phyloP scores from a whole-genome alignment of 2,797 vertebrate species.

The Sebastes cheni region DNA sequence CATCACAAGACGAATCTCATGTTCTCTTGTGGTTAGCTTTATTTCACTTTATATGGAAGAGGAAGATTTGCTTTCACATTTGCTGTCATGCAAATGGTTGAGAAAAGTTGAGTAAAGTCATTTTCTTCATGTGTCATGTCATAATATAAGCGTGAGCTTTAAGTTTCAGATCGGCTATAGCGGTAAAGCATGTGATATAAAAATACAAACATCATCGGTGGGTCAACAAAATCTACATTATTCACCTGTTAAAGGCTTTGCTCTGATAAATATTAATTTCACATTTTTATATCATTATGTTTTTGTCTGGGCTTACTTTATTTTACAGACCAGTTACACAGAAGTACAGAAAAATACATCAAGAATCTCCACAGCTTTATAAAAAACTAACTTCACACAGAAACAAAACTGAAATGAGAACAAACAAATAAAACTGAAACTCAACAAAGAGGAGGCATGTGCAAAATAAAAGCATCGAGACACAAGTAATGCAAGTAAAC shows the following conservation, averaged over 20 bases:
- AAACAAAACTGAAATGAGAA: not conserved
- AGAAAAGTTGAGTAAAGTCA: not conserved
- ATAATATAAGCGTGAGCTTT: not conserved
- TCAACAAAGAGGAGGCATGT: not conserved
- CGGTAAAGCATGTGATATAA: not conserved
- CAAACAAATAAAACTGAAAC: not conserved
- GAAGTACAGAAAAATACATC: not conserved
- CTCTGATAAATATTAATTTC: not conserved
- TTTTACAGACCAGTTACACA: not conserved
- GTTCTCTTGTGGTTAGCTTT: not conserved
- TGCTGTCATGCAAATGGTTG: not conserved
- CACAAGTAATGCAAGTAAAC: constrained; percentile 8
- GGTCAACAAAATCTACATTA: not conserved
- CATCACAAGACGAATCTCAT: not conserved
- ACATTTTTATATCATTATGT: not conserved
- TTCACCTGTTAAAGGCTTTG: not conserved
- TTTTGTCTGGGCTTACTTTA: not conserved
- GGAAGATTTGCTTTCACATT: not conserved
- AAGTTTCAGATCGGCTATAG: not conserved
- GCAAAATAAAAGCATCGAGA: not conserved
- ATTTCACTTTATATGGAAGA: not conserved
- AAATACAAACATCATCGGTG: not conserved
- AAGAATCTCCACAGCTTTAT: not conserved
- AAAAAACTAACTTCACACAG: not conserved
- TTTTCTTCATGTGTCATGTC: not conserved